These are phyloP conservation scores for Elymnias hypermnestra DNA, from an alignment of 1,140 invertebrate genomes.

Conservation along the genomic window DNA sequence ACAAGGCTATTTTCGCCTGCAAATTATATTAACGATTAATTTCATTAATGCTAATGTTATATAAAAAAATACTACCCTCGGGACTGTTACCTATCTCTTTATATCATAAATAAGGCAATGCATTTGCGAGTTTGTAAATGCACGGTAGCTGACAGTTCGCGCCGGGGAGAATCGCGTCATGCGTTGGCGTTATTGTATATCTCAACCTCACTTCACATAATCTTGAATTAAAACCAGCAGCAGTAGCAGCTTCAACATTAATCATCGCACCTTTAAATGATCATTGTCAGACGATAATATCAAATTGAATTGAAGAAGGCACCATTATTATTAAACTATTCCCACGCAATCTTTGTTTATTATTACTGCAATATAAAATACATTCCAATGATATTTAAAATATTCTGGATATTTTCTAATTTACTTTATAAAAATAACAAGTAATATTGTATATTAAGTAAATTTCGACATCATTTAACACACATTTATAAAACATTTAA, in stretches of 20 bases:
- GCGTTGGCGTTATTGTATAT: conserved; percentile 54
- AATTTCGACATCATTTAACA: too few species aligned
- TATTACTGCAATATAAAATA: too few species aligned
- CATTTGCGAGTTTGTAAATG: conserved; percentile 18
- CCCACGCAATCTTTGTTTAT: conserved; percentile 26
- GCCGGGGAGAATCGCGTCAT: conserved; percentile 37
- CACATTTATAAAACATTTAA: too few species aligned
- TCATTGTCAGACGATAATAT: conserved; percentile 28
- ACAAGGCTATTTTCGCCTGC: too few species aligned
- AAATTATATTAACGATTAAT: too few species aligned
- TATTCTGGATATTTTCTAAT: too few species aligned
- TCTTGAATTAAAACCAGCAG: conserved; percentile 44
- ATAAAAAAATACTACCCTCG: too few species aligned
- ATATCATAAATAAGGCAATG: conserved; percentile 3
- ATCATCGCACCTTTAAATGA: conserved; percentile 40
- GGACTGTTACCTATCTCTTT: too few species aligned
- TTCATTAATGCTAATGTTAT: too few species aligned
- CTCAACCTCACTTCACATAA: conserved; percentile 48
- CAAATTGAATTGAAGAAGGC: conserved; percentile 28
- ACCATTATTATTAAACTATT: conserved; percentile 29
- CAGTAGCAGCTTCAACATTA: conserved; percentile 54
- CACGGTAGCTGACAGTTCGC: conserved; percentile 58
- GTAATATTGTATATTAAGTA: too few species aligned
- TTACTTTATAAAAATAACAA: too few species aligned
- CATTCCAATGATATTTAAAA: too few species aligned